phyloP scores from a whole-genome alignment of 2,888 invertebrate genomes.

The Antitype chi region DNA sequence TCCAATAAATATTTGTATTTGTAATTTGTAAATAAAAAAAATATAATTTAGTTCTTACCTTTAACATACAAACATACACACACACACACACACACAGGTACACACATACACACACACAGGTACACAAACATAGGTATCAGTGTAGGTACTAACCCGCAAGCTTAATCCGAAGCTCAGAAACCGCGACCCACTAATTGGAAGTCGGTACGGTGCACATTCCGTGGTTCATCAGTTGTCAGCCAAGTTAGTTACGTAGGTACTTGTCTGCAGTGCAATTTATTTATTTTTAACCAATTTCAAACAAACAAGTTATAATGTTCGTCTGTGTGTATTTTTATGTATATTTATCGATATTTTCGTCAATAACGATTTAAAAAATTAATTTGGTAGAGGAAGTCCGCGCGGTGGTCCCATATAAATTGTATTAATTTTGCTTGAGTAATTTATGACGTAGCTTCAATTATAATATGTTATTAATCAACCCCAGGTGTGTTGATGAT shows the following conservation, averaged over 20 bases:
- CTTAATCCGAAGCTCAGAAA: slow-evolving; percentile 10
- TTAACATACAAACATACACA: too few species aligned
- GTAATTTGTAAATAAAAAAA: too few species aligned
- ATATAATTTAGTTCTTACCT: not conserved
- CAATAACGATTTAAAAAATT: too few species aligned
- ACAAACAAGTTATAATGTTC: too few species aligned
- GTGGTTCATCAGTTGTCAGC: not conserved
- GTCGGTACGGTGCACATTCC: not conserved
- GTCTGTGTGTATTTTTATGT: too few species aligned
- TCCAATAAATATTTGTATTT: too few species aligned
- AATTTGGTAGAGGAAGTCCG: not conserved
- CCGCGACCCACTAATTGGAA: slow-evolving; percentile 24
- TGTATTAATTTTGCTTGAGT: not conserved
- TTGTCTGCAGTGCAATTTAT: not conserved
- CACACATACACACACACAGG: too few species aligned
- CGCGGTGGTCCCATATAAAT: too few species aligned
- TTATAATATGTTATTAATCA: not conserved
- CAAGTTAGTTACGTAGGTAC: not conserved
- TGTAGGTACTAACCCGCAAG: not conserved
- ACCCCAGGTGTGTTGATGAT: not conserved
- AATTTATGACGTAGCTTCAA: not conserved
- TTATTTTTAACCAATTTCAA: not conserved
- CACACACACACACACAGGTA: too few species aligned
- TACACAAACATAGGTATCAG: not conserved
- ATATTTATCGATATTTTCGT: too few species aligned